Conservation (phyloP, 35 echinoderm and acorn worm genomes). For the Ptychodera flava region DNA sequence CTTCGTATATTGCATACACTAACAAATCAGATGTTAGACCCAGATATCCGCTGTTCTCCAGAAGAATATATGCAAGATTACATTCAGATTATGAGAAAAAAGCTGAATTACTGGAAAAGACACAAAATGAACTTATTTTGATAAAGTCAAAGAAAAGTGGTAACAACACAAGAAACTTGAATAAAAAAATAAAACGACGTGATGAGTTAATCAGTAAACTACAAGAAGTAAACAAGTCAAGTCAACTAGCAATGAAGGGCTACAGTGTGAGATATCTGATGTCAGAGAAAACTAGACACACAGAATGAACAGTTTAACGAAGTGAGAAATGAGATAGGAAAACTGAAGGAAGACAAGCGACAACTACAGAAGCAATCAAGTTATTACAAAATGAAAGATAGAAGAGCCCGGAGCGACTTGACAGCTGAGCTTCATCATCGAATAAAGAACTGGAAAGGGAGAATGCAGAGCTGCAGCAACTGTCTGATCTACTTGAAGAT, state of each 20-base stretch:
- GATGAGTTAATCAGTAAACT: neutral
- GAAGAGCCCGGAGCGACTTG: neutral
- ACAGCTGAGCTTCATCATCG: neutral
- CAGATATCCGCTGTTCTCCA: too few relatives aligned
- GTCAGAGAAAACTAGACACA: neutral
- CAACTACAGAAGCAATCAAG: neutral
- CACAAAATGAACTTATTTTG: too few relatives aligned
- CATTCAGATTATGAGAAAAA: too few relatives aligned
- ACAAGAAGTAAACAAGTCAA: neutral
- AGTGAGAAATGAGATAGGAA: neutral
- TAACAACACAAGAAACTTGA: neutral
- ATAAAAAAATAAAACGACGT: constrained; percentile 5
- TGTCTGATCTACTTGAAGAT: constrained; percentile 9
- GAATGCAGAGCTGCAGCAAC: constrained; percentile 12
- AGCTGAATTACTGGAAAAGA: too few relatives aligned
- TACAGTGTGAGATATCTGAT: neutral
- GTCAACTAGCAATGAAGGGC: neutral
- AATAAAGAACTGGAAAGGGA: neutral
- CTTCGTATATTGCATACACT: too few relatives aligned
- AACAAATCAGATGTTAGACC: too few relatives aligned
- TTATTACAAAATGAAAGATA: neutral
- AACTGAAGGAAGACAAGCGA: neutral
- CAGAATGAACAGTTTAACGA: neutral
- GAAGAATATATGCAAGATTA: too few relatives aligned
- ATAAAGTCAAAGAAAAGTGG: neutral